Conservation (phyloP, 2,888 invertebrate genomes). For the Lampropteryx suffumata region DNA sequence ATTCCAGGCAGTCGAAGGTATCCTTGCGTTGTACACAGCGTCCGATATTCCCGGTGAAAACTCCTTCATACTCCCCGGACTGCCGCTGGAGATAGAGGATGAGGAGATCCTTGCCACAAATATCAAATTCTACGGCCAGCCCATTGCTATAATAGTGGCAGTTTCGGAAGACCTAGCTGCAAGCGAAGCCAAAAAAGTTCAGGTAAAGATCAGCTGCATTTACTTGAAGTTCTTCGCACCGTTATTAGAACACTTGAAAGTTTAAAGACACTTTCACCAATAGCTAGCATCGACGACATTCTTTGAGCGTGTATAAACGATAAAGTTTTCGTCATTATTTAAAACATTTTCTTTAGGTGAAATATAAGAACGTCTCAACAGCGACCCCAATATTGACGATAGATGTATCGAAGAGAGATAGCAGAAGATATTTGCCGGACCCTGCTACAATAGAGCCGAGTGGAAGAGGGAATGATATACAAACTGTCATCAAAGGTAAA, state of each 20-base stretch:
- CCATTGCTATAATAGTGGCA: conserved; percentile 87
- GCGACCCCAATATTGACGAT: conserved; percentile 62
- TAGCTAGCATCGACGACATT: no score
- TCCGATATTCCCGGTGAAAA: conserved; percentile 88
- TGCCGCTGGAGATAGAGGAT: conserved; percentile 58
- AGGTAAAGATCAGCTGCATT: no score
- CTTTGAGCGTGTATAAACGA: no score
- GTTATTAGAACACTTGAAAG: no score
- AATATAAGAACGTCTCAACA: conserved; percentile 68
- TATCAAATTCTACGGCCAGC: conserved; percentile 86
- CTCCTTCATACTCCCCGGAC: conserved; percentile 66
- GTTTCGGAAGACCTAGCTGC: conserved; percentile 79
- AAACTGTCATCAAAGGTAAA: conserved; percentile 30
- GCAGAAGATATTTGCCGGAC: conserved; percentile 47
- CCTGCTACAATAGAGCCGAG: conserved; percentile 50
- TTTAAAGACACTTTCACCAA: no score
- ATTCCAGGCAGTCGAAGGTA: conserved; percentile 84
- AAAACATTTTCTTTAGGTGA: conserved; percentile 62
- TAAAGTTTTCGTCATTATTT: no score
- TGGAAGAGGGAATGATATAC: conserved; percentile 57
- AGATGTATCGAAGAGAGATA: conserved; percentile 71
- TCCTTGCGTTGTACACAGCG: conserved; percentile 84
- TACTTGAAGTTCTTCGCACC: no score
- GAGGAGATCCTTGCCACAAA: conserved; percentile 81
- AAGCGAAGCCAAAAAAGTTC: conserved; percentile 81